These are phyloP conservation scores for Sepiola atlantica DNA, from an alignment of 2,888 invertebrate species.

Conservation along the genomic window DNA sequence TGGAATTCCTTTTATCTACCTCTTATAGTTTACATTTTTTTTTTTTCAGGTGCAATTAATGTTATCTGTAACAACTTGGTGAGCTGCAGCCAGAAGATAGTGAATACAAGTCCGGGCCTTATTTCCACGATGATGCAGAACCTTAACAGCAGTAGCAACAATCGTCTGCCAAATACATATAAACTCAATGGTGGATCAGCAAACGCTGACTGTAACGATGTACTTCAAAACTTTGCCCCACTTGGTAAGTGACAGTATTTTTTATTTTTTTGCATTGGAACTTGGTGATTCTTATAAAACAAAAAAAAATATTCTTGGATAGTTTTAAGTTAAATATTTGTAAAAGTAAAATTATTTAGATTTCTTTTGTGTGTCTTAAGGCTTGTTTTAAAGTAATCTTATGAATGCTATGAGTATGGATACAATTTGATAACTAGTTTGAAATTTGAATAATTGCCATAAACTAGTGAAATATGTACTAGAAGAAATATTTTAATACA, in stretches of 20 bases:
- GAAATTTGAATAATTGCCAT: too few species aligned
- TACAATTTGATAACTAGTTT: too few species aligned
- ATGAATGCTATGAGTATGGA: too few species aligned
- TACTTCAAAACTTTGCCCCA: constrained; percentile 91
- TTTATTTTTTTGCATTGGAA: not conserved
- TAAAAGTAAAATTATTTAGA: not conserved
- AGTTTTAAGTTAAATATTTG: not conserved
- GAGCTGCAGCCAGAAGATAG: constrained; percentile 82
- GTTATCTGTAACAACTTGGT: constrained; percentile 85
- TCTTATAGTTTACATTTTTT: not conserved
- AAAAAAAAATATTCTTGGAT: too few species aligned
- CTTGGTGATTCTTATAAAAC: not conserved
- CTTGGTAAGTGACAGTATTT: constrained; percentile 79
- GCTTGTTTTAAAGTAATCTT: too few species aligned
- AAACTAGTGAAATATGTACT: too few species aligned
- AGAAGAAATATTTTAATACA: too few species aligned
- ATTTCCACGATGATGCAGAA: constrained; percentile 82
- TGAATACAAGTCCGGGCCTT: constrained; percentile 82
- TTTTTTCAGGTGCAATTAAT: constrained; percentile 71
- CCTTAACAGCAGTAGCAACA: constrained; percentile 75
- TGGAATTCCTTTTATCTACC: too few species aligned
- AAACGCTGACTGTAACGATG: constrained; percentile 80
- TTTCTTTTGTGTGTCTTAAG: not conserved
- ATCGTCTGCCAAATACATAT: constrained; percentile 57
- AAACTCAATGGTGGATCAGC: constrained; percentile 47